Conservation (phyloP, 2,888 invertebrate genomes). For the Elaeidobius kamerunicus region DNA sequence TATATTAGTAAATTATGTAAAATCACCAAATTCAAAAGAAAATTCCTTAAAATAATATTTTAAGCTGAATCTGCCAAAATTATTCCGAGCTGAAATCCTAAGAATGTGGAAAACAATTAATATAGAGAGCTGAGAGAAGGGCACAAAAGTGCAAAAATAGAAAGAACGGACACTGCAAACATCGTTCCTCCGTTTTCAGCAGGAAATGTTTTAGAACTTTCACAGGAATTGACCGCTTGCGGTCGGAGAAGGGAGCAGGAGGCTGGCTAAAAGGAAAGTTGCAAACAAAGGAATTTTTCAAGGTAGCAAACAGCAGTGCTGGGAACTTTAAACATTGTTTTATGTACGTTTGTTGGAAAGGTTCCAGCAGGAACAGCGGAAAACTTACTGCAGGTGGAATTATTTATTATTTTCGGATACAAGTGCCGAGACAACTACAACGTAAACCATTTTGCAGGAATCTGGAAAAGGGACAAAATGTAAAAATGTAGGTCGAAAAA, state of each 20-base stretch:
- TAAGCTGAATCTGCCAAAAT: no score
- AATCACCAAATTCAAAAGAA: no score
- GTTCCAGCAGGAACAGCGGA: conserved; percentile 2
- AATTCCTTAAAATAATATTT: no score
- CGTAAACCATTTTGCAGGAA: no score
- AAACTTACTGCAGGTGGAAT: neutral
- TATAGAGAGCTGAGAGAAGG: conserved; percentile 29
- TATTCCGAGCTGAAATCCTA: no score
- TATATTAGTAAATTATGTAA: no score
- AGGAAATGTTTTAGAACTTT: conserved; percentile 45
- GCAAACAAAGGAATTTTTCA: conserved; percentile 30
- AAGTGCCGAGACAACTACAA: no score
- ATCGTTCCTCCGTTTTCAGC: conserved; percentile 39
- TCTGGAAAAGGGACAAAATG: no score
- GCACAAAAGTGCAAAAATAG: conserved; percentile 36
- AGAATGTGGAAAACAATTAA: conserved; percentile 36
- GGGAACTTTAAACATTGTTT: conserved; percentile 23
- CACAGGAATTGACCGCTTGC: conserved; percentile 45
- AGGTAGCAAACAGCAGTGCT: conserved; percentile 25
- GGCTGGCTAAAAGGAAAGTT: conserved; percentile 27
- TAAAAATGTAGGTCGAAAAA: no score
- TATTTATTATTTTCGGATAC: no score
- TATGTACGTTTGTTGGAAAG: conserved; percentile 19
- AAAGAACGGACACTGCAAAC: conserved; percentile 32
- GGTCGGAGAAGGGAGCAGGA: conserved; percentile 38